Conservation (phyloP, 2,797 vertebrate species). For the Thripadectes ignobilis region DNA sequence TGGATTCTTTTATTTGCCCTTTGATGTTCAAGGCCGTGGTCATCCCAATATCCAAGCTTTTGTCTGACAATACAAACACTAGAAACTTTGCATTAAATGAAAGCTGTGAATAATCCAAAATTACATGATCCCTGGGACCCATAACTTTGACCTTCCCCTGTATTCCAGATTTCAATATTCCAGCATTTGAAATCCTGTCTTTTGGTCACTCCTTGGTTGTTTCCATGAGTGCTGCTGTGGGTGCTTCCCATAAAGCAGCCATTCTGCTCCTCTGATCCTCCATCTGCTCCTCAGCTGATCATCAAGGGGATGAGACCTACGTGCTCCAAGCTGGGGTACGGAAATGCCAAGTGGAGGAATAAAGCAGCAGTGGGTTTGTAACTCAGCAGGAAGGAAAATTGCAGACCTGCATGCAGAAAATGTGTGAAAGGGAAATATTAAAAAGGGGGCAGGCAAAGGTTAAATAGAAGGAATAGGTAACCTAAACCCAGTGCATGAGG, state of each 20-base stretch:
- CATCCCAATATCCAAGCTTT: conserved; percentile 36
- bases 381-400: conserved; percentile 38
- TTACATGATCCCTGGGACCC: neutral
- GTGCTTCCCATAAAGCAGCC: neutral
- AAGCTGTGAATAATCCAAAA: conserved; percentile 8
- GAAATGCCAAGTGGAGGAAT: neutral
- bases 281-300: conserved; percentile 62
- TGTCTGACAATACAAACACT: neutral
- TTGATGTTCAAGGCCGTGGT: conserved; percentile 40
- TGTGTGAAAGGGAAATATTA: neutral
- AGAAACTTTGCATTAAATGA: neutral
- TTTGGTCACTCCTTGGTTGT: neutral
- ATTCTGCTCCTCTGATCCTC: neutral
- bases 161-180: neutral
- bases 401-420: neutral
- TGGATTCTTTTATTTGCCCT: conserved; percentile 29
- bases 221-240: neutral
- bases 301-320: neutral
- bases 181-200: neutral
- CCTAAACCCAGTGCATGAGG: neutral
- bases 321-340: neutral
- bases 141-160: neutral
- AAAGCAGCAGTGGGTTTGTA: neutral
- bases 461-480: neutral
- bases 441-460: neutral